Percentiles rank a stretch among this genome's conserved stretches.
These are phyloP conservation scores for Hanleya hanleyi DNA, from an alignment of 2,888 invertebrate species.

Conservation along the genomic window DNA sequence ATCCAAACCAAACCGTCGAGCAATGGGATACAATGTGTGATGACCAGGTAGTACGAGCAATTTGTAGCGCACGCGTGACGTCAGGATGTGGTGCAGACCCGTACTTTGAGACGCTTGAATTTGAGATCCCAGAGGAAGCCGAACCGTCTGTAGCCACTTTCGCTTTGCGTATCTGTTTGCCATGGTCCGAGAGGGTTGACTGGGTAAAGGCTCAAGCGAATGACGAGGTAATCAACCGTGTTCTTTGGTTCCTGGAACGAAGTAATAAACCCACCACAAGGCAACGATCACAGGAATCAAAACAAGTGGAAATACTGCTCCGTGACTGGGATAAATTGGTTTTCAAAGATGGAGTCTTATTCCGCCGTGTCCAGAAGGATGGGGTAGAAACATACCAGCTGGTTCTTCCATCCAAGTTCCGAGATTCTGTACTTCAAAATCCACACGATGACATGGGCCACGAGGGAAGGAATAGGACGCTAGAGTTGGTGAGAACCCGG, in stretches of 20 bases:
- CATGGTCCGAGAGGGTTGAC: no score
- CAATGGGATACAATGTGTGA: neutral
- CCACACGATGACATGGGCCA: conserved; percentile 20
- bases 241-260: no score
- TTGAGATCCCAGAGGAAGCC: neutral
- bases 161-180: no score
- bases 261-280: no score
- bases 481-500: conserved; percentile 14
- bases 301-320: no score
- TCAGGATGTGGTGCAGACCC: neutral
- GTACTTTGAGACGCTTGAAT: neutral
- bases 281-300: no score
- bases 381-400: neutral
- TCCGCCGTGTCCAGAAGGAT: neutral
- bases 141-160: no score
- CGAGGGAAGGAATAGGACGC: conserved; percentile 12
- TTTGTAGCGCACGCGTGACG: no score
- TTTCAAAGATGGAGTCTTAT: neutral
- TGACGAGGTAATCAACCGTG: no score
- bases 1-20: neutral
- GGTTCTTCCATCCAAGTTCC: neutral
- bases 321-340: conserved; percentile 1
- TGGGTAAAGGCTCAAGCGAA: no score
- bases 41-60: neutral
- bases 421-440: neutral